These are phyloP conservation scores for Melanerpes aurifrons DNA, from an alignment of 2,113 vertebrate genomes.

Conservation along the genomic window DNA sequence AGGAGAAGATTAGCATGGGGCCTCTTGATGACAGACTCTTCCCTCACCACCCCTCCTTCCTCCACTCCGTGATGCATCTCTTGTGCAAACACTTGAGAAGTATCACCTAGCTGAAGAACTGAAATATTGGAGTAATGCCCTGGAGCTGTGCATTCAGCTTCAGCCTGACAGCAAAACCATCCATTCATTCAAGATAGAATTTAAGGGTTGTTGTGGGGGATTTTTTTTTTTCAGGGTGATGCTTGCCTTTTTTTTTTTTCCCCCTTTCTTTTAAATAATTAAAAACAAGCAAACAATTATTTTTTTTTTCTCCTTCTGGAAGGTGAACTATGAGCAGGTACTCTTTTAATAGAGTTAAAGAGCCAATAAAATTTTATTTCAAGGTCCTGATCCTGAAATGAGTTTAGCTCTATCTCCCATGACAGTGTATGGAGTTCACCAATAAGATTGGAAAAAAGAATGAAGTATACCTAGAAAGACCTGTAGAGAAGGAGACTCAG, in stretches of 20 bases:
- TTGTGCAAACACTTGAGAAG: conserved; percentile 71
- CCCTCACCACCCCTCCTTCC: conserved; percentile 54
- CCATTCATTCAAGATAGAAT: not conserved
- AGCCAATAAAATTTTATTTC: not conserved
- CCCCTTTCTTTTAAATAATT: not conserved
- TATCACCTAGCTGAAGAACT: conserved; percentile 57
- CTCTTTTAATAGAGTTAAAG: not conserved
- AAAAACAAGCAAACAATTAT: not conserved
- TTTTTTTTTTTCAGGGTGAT: not conserved
- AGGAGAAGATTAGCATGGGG: conserved; percentile 72
- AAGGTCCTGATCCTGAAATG: not conserved
- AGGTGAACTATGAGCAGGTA: not conserved
- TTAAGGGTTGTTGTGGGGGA: not conserved
- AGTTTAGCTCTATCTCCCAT: not conserved
- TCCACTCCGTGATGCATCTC: conserved; percentile 43
- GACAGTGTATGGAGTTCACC: not conserved
- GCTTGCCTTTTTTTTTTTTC: too few relatives aligned
- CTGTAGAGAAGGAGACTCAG: too few relatives aligned
- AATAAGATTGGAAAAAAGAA: not conserved
- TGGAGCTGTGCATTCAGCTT: conserved; percentile 10
- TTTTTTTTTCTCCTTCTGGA: not conserved
- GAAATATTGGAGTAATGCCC: conserved; percentile 36
- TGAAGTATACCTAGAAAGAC: not conserved
- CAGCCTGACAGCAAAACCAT: not conserved
- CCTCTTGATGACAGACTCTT: conserved; percentile 64